Evolutionary conservation across 2,113 vertebrate species (phyloP).

Genomic region (Tapirus terrestris): DNA sequence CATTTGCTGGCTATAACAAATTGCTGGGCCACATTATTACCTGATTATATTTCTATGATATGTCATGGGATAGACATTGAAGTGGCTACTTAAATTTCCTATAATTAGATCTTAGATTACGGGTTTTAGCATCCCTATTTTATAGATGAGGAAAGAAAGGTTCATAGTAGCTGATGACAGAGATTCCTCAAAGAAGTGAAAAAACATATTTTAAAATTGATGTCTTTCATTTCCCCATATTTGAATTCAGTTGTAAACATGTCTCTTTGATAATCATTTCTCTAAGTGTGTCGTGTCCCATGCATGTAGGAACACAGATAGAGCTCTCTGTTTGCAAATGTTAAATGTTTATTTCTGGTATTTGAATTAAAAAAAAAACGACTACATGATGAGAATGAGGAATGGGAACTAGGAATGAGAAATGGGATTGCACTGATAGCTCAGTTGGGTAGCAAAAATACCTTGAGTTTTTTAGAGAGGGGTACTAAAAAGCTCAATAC

Average conservation of each 20-base stretch:
- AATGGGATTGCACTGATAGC: not conserved
- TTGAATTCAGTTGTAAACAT: not conserved
- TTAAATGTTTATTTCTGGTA: not conserved
- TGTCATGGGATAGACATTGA: not conserved
- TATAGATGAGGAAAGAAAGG: not conserved
- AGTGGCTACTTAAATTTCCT: not conserved
- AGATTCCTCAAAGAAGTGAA: slow-evolving; percentile 7
- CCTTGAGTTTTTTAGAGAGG: not conserved
- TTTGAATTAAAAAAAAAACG: not conserved
- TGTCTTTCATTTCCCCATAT: not conserved
- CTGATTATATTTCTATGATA: not conserved
- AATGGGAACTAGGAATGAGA: not conserved
- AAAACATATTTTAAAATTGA: not conserved
- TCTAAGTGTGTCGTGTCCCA: not conserved
- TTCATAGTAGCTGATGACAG: not conserved
- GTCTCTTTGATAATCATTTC: not conserved
- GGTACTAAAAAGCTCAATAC: not conserved
- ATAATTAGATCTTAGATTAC: not conserved
- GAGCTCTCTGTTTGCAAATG: slow-evolving; percentile 6
- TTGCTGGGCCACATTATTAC: not conserved
- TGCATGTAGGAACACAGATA: not conserved
- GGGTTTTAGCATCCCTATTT: not conserved
- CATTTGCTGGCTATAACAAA: not conserved
- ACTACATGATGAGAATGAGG: not conserved
- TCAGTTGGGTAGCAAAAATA: not conserved